Percentiles rank a stretch among this genome's conserved stretches.
Conservation (phyloP, 2,797 vertebrate species). For the Malacoraja senta region DNA sequence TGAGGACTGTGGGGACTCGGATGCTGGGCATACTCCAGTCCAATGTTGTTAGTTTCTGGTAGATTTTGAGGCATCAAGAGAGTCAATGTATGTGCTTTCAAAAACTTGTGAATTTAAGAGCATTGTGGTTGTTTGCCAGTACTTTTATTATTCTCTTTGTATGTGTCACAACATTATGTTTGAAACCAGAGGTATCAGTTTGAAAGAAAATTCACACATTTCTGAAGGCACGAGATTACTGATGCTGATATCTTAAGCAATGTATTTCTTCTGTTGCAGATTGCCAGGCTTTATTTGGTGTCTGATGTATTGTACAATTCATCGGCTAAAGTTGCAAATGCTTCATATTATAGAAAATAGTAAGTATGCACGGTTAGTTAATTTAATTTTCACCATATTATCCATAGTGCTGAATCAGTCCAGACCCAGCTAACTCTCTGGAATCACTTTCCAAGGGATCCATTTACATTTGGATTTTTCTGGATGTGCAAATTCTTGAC, state of each 20-base stretch:
- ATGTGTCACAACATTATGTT: neutral
- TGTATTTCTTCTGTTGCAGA: conserved; percentile 60
- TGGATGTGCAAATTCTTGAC: too few species aligned
- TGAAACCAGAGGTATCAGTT: neutral
- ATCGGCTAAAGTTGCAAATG: conserved; percentile 95
- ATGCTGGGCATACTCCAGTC: too few species aligned
- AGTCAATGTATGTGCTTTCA: neutral
- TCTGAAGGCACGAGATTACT: neutral
- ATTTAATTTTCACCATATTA: neutral
- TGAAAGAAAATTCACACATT: neutral
- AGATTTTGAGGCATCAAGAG: too few species aligned
- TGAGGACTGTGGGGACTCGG: too few species aligned
- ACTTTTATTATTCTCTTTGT: neutral
- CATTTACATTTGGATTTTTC: neutral
- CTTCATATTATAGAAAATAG: conserved; percentile 98
- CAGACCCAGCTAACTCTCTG: neutral
- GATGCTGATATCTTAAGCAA: too few species aligned
- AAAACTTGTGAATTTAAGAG: neutral
- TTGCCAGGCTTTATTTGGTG: conserved; percentile 92
- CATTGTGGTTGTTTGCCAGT: neutral
- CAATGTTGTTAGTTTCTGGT: too few species aligned
- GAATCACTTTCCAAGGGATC: neutral
- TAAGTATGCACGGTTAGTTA: conserved; percentile 62
- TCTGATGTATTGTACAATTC: conserved; percentile 98
- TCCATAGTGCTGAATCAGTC: neutral